Evolutionary conservation across 1,140 invertebrate genomes (phyloP).

Genomic region (Tetranychus cinnabarinus): DNA sequence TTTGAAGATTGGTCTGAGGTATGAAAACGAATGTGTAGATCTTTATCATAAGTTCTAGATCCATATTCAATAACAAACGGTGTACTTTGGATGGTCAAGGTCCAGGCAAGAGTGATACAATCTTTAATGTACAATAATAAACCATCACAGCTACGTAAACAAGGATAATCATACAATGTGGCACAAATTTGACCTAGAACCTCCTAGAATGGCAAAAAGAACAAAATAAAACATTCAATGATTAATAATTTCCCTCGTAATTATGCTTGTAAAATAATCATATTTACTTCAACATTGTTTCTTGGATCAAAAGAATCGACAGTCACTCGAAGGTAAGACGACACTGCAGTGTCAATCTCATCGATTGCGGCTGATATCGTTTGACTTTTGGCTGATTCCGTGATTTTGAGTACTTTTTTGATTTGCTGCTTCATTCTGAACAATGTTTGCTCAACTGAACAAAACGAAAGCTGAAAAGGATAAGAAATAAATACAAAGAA

Average conservation of each 20-base stretch:
- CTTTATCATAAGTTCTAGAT: constrained; percentile 27
- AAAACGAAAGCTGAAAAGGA: constrained; percentile 30
- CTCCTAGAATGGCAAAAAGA: constrained; percentile 23
- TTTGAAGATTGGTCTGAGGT: constrained; percentile 31
- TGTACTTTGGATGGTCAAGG: constrained; percentile 26
- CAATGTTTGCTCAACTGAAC: constrained; percentile 28
- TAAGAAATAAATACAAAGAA: background rate
- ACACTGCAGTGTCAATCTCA: constrained; percentile 28
- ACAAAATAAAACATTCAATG: background rate
- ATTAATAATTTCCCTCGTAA: background rate
- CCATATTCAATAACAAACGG: constrained; percentile 27
- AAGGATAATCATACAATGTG: constrained; percentile 49
- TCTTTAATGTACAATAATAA: constrained; percentile 35
- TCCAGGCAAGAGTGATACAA: constrained; percentile 40
- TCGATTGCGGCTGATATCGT: background rate
- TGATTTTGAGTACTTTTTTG: constrained; percentile 25
- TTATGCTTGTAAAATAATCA: background rate
- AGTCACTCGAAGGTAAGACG: constrained; percentile 27
- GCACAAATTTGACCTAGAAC: constrained; percentile 37
- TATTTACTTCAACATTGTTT: constrained; percentile 27
- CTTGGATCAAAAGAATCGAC: constrained; percentile 30
- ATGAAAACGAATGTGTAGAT: constrained; percentile 37
- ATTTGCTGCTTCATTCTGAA: constrained; percentile 27
- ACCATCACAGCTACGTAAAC: constrained; percentile 33
- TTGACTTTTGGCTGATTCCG: background rate